Evolutionary conservation across 2,797 vertebrate species (phyloP), one percentile per base, ranked within the genome.

Genomic region (Lacerta viridis): DNA sequence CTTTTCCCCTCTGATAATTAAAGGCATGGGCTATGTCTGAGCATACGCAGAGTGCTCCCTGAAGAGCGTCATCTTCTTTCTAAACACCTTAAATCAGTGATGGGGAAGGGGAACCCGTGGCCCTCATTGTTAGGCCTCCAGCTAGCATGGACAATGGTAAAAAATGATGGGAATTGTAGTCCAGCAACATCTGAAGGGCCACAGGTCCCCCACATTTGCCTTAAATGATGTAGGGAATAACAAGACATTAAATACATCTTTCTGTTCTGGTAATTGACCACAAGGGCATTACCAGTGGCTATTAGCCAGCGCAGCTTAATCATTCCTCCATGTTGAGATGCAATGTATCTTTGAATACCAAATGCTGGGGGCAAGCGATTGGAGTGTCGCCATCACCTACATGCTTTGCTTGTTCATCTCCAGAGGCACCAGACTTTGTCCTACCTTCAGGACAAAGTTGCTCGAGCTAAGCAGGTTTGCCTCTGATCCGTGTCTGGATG

Each of bases 21-120:
- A 8, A 76, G 23, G 2, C 39, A 3, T 5, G 17, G 29, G 27
- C 29, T 79, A 46, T 87, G 92, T 95, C 92, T 90, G 88, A 79
- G 77, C 43, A 78, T 55, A n/a, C 8, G 77, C 1, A 25, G 46
- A n/a, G 46, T 79, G 77, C 43, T 25, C 18, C 10, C 74, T 76
- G 74, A 41, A 76, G 18, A 17, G 7, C 3, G 8, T 7, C 39
- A 43, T 25, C 74, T 76, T 39, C 4, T 1, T 18, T 6, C 8
- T 23, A 61, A 23, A 18, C 59, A 69, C 29, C 68, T 69, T n/a
- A n/a, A 29, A 9, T 11, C 25, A 69, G 6, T 1, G 20, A 25
- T 25, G 66, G 66, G 59, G 18, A 61, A 61, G 66, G 66, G 59
- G 18, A 61, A 61, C 59, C 59, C 6, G 15, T 61, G 59, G 59